These are phyloP conservation scores for Halesus radiatus DNA, from an alignment of 1,140 invertebrate genomes.

Conservation along the genomic window DNA sequence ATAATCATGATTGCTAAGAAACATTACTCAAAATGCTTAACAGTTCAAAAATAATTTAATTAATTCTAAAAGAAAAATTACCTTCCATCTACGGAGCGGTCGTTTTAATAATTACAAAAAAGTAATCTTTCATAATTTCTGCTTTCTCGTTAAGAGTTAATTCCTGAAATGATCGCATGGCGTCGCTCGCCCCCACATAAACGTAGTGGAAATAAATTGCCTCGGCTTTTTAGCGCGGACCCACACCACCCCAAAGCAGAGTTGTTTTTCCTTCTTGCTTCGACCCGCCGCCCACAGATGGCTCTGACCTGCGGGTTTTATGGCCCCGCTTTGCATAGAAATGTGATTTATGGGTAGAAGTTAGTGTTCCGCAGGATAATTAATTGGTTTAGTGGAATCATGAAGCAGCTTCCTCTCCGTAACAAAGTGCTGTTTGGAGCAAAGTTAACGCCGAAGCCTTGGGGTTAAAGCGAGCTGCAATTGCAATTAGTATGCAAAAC, in stretches of 20 bases:
- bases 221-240: background rate
- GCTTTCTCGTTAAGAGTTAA: background rate
- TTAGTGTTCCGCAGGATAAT: background rate
- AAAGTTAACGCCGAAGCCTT: background rate
- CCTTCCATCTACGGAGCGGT: no score
- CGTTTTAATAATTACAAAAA: no score
- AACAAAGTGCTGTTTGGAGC: background rate
- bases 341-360: background rate
- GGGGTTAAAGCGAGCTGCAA: background rate
- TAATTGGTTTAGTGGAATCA: slow-evolving; percentile 5
- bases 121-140: background rate
- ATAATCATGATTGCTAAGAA: no score
- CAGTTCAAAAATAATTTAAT: no score
- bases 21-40: no score
- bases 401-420: slow-evolving; percentile 1
- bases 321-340: background rate
- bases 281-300: background rate
- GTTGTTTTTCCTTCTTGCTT: slow-evolving; percentile 7
- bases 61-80: no score
- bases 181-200: background rate
- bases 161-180: slow-evolving; percentile 18
- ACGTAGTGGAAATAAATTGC: background rate
- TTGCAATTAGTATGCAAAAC: no score
- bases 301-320: background rate
- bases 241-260: background rate